These are phyloP conservation scores for Zaprionus kolodkinae DNA, from an alignment of 1,140 invertebrate species.

Conservation along the genomic window DNA sequence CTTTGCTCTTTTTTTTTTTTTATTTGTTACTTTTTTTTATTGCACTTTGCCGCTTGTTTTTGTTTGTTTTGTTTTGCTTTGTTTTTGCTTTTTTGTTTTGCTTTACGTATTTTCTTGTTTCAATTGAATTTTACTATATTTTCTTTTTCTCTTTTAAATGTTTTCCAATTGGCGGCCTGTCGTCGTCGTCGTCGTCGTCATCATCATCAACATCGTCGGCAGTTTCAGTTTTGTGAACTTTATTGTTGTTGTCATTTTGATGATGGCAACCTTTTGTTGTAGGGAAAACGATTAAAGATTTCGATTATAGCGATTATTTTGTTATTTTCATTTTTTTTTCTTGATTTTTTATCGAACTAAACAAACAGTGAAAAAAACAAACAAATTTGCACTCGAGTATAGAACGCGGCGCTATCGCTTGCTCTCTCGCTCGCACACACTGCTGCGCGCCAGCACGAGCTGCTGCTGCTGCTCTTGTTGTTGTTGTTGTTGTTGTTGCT, in stretches of 20 bases:
- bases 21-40: constrained; percentile 21
- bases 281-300: not conserved
- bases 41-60: constrained; percentile 32
- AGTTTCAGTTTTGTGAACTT: constrained; percentile 34
- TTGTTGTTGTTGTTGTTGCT: constrained; percentile 29
- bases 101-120: not conserved
- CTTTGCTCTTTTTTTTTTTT: constrained; percentile 9
- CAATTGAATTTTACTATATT: not conserved
- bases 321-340: constrained; percentile 7
- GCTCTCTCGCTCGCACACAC: constrained; percentile 3
- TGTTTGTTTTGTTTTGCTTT: constrained; percentile 16
- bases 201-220: not conserved
- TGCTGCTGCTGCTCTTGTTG: constrained; percentile 28
- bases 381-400: constrained; percentile 31
- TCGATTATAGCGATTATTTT: constrained; percentile 15
- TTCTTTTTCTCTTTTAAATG: constrained; percentile 18
- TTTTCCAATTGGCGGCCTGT: constrained; percentile 13
- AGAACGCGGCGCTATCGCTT: constrained; percentile 18
- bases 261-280: constrained; percentile 25
- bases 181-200: not conserved
- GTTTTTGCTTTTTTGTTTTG: constrained; percentile 14
- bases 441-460: constrained; percentile 4
- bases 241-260: constrained; percentile 42
- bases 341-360: not conserved
- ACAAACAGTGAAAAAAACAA: constrained; percentile 42